Conservation (phyloP, 2,888 invertebrate genomes). For the Torymus aiolomorphi region DNA sequence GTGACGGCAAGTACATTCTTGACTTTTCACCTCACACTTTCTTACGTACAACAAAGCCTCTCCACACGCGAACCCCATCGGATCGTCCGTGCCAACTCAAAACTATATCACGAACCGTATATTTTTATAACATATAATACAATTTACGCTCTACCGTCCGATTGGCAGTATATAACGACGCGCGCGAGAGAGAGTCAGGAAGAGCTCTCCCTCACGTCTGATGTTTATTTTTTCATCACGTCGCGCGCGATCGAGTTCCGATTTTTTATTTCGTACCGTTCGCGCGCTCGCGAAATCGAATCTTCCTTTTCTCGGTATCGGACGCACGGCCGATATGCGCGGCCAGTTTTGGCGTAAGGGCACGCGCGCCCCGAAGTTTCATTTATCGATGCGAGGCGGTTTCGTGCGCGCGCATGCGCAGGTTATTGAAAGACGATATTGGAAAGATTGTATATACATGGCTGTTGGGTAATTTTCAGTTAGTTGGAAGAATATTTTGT, state of each 20-base stretch:
- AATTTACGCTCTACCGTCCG: too few relatives aligned
- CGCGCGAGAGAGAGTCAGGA: slow-evolving; percentile 7
- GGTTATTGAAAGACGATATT: slow-evolving; percentile 33
- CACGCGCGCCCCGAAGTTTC: slow-evolving; percentile 36
- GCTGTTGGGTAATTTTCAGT: neutral
- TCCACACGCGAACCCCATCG: too few relatives aligned
- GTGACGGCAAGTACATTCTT: too few relatives aligned
- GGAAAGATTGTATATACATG: slow-evolving; percentile 1
- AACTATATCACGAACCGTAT: too few relatives aligned
- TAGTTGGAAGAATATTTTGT: too few relatives aligned
- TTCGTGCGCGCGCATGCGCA: neutral
- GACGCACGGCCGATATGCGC: slow-evolving; percentile 8
- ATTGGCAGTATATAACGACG: neutral
- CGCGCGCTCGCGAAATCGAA: slow-evolving; percentile 21
- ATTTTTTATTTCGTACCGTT: slow-evolving; percentile 29
- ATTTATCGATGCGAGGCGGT: neutral
- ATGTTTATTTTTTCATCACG: slow-evolving; percentile 49
- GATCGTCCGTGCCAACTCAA: too few relatives aligned
- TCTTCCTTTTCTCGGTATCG: slow-evolving; percentile 27
- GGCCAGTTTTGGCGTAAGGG: slow-evolving; percentile 26
- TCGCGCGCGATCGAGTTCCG: slow-evolving; percentile 45
- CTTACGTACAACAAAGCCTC: too few relatives aligned
- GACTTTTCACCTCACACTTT: too few relatives aligned
- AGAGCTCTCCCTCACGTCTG: neutral
- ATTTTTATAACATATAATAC: too few relatives aligned